Percentiles rank a stretch among this genome's conserved stretches.
Evolutionary conservation across 2,113 vertebrate species (phyloP).

Genomic region (Oryzias curvinotus): DNA sequence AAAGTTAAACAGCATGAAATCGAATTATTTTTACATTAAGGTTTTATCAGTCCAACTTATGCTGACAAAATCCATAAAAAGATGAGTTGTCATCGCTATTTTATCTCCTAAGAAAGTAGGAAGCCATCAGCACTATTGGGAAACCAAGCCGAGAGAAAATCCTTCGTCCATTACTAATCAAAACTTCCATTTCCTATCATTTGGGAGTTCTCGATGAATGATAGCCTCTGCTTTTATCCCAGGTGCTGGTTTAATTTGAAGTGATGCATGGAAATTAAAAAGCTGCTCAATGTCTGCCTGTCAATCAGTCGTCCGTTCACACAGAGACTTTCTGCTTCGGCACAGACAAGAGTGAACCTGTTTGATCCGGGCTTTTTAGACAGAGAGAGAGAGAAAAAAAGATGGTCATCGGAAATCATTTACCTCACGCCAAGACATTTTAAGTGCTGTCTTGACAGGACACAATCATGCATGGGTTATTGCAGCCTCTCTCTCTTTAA

Average conservation of each 20-base stretch:
- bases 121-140: conserved; percentile 80
- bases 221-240: conserved; percentile 83
- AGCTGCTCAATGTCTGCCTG: conserved; percentile 73
- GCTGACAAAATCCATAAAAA: conserved; percentile 65
- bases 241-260: conserved; percentile 88
- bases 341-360: conserved; percentile 82
- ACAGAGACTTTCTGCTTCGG: conserved; percentile 75
- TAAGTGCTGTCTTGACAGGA: conserved; percentile 71
- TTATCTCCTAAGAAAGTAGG: conserved; percentile 75
- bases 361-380: conserved; percentile 84
- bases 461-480: conserved; percentile 68
- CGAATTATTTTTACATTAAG: background rate
- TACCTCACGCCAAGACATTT: conserved; percentile 71
- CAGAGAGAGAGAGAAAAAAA: conserved; percentile 37
- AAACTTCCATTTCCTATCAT: conserved; percentile 71
- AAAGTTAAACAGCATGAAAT: background rate
- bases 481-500: conserved; percentile 62
- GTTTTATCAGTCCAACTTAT: conserved; percentile 60
- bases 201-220: conserved; percentile 60
- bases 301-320: conserved; percentile 84
- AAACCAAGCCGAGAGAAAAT: conserved; percentile 67
- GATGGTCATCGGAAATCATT: conserved; percentile 81
- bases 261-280: conserved; percentile 84
- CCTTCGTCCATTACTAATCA: conserved; percentile 73
- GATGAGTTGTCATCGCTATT: conserved; percentile 79